phyloP scores from a whole-genome alignment of 2,797 vertebrate species.

The Eurystomus glaucurus region DNA sequence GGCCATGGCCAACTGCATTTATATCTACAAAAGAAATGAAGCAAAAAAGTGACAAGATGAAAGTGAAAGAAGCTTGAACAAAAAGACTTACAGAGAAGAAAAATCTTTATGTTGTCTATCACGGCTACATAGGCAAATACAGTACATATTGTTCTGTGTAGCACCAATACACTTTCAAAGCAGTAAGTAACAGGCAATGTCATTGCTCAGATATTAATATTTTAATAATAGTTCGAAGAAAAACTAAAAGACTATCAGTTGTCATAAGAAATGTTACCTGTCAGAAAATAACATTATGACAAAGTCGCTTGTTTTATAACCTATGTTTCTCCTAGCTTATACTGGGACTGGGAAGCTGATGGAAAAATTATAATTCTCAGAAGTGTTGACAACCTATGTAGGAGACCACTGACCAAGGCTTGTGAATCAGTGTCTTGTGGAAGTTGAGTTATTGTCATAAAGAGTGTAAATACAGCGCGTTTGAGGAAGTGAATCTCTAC shows the following conservation, averaged over 20 bases:
- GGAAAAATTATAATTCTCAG: background rate
- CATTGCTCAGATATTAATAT: background rate
- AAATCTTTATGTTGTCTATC: background rate
- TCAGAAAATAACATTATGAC: background rate
- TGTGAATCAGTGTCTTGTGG: background rate
- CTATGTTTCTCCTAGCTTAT: background rate
- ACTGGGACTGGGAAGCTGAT: background rate
- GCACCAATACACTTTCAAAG: background rate
- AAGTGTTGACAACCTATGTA: background rate
- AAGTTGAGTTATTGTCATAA: background rate
- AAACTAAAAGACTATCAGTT: background rate
- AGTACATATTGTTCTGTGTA: background rate
- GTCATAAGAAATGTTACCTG: background rate
- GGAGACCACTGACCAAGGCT: background rate
- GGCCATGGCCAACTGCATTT: background rate
- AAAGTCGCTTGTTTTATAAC: background rate
- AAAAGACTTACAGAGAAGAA: background rate
- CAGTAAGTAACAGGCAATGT: background rate
- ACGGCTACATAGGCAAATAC: background rate
- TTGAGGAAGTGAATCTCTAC: constrained; percentile 16
- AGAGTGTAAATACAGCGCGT: background rate
- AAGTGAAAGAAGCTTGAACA: background rate
- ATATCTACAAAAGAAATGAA: background rate
- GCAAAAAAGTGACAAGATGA: background rate
- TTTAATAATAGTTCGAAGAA: background rate